A percentile compares a stretch with the other conserved stretches of the same genome.
These are phyloP conservation scores for Loxodonta africana DNA, from an alignment of 2,113 vertebrate species.

Conservation along the genomic window DNA sequence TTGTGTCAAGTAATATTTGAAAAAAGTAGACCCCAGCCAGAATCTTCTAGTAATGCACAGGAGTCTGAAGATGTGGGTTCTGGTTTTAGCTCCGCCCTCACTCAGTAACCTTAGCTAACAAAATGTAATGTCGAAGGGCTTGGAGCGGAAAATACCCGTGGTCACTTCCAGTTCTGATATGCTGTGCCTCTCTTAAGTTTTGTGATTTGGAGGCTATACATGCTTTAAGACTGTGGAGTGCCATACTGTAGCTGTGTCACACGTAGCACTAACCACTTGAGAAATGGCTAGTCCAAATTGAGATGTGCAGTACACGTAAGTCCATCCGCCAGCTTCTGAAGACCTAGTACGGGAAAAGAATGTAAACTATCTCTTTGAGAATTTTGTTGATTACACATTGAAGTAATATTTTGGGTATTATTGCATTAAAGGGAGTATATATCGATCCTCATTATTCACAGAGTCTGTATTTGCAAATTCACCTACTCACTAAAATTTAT, in stretches of 20 bases:
- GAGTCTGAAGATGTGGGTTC: background rate
- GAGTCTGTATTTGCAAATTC: background rate
- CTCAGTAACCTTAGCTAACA: background rate
- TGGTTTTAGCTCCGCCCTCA: background rate
- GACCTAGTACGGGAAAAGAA: background rate
- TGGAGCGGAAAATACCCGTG: background rate
- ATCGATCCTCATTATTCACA: background rate
- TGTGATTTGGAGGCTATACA: background rate
- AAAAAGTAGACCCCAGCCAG: background rate
- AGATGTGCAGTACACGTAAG: background rate
- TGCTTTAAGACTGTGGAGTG: background rate
- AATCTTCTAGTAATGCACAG: background rate
- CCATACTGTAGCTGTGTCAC: background rate
- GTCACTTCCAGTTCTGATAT: background rate
- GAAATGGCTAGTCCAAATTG: background rate
- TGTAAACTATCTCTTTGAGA: background rate
- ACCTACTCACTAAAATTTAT: background rate
- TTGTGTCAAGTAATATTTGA: background rate
- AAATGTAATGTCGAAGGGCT: background rate
- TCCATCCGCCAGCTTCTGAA: background rate
- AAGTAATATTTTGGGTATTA: background rate
- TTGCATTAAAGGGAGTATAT: background rate
- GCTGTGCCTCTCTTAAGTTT: background rate
- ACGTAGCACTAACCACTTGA: background rate
- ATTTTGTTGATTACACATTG: background rate